Evolutionary conservation across 2,888 invertebrate genomes (phyloP).

Genomic region (Ormyrus nitidulus): DNA sequence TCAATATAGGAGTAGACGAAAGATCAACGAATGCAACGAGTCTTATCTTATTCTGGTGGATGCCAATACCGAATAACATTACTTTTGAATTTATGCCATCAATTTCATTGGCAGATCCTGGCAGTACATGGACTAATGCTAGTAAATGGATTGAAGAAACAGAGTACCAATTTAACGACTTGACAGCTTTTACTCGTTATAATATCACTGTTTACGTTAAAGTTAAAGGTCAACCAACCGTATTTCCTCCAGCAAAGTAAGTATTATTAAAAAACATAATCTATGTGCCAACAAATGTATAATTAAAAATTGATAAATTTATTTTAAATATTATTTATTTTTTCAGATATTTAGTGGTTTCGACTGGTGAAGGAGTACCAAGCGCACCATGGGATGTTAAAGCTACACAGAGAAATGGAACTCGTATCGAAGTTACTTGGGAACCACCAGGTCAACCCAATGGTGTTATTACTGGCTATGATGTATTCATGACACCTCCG

Average conservation of each 20-base stretch:
- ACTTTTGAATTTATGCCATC: conserved; percentile 83
- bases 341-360: conserved; percentile 76
- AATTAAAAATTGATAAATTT: not conserved
- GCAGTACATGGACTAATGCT: conserved; percentile 79
- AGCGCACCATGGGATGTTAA: conserved; percentile 82
- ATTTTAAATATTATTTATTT: not conserved
- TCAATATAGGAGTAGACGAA: conserved; percentile 82
- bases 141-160: conserved; percentile 80
- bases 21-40: conserved; percentile 80
- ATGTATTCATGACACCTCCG: conserved; percentile 82
- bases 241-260: conserved; percentile 80
- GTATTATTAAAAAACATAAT: conserved; percentile 67
- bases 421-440: conserved; percentile 84
- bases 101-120: conserved; percentile 76
- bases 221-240: conserved; percentile 77
- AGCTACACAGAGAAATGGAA: conserved; percentile 81
- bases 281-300: not conserved
- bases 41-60: conserved; percentile 82
- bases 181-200: conserved; percentile 85
- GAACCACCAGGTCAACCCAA: conserved; percentile 80
- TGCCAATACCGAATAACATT: conserved; percentile 75
- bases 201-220: conserved; percentile 87
- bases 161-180: conserved; percentile 79
- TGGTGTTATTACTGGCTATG: conserved; percentile 81
- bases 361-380: conserved; percentile 85